Evolutionary conservation across 2,113 vertebrate species (phyloP).

Genomic region (Hoplias malabaricus): DNA sequence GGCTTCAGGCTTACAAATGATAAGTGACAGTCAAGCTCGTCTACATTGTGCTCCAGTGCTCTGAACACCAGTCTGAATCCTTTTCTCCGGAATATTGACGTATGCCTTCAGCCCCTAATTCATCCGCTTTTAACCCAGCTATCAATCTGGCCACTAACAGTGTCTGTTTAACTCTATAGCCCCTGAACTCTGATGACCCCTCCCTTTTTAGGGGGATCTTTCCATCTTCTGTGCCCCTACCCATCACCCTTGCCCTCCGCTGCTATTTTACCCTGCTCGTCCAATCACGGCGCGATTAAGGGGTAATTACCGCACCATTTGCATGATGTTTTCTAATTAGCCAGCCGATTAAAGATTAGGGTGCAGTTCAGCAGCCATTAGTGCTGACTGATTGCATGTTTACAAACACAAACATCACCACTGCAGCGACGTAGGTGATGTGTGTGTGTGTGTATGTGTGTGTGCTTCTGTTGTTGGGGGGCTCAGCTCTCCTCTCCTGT

Average conservation of each 20-base stretch:
- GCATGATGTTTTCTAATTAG: conserved; percentile 62
- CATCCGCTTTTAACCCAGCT: neutral
- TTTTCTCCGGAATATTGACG: neutral
- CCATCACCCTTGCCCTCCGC: conserved; percentile 19
- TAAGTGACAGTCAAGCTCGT: too few species aligned
- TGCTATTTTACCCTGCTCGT: conserved; percentile 1
- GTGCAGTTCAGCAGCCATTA: conserved; percentile 53
- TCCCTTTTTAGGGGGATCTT: neutral
- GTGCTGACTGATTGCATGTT: conserved; percentile 58
- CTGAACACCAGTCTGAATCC: neutral
- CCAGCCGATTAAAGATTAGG: conserved; percentile 57
- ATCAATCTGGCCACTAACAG: neutral
- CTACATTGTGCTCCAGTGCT: too few species aligned
- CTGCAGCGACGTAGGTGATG: conserved; percentile 13
- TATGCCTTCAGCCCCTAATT: neutral
- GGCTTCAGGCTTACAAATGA: too few species aligned
- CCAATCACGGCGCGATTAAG: conserved; percentile 55
- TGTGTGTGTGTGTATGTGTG: too few species aligned
- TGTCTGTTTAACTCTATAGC: neutral
- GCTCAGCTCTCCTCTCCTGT: conserved; percentile 1
- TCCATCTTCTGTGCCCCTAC: neutral
- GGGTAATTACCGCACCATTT: conserved; percentile 57
- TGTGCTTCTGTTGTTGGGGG: too few species aligned
- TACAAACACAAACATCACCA: conserved; percentile 53
- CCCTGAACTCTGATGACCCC: conserved; percentile 1